Evolutionary conservation across 2,797 vertebrate species (phyloP).

Genomic region (Pangasius mekongensis): DNA sequence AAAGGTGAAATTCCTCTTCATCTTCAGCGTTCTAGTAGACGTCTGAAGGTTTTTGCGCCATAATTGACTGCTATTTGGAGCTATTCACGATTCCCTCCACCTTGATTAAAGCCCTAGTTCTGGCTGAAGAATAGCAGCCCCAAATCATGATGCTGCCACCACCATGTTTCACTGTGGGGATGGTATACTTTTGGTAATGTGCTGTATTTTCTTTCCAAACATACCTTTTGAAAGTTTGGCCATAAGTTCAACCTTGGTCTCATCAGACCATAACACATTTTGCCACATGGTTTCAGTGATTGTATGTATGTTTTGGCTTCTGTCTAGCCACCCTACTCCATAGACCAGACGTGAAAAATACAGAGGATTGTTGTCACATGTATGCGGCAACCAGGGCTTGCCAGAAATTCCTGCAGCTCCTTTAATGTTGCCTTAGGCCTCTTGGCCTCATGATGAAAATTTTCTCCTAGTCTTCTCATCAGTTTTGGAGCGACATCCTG

Average conservation of each 20-base stretch:
- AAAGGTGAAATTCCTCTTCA: neutral
- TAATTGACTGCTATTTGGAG: neutral
- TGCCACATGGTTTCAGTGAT: neutral
- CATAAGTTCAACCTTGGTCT: neutral
- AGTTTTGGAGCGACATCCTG: too few relatives aligned
- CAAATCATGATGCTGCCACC: neutral
- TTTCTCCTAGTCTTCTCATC: too few relatives aligned
- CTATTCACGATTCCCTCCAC: neutral
- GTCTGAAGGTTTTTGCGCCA: neutral
- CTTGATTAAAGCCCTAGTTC: neutral
- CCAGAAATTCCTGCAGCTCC: too few relatives aligned
- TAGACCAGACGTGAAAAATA: neutral
- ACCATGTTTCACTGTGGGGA: neutral
- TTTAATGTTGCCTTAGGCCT: too few relatives aligned
- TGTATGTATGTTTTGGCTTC: neutral
- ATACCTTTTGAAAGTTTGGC: too few relatives aligned
- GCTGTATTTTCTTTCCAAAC: neutral
- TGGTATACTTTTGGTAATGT: neutral
- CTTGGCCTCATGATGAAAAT: too few relatives aligned
- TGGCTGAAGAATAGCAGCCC: neutral
- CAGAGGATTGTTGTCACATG: neutral
- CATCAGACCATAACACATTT: neutral
- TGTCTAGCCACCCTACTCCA: neutral
- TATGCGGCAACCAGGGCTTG: too few relatives aligned
- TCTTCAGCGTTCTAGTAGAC: neutral